Percentiles rank a stretch among this genome's conserved stretches.
Evolutionary conservation across 2,113 vertebrate species (phyloP).

Genomic region (Casuarius casuarius): DNA sequence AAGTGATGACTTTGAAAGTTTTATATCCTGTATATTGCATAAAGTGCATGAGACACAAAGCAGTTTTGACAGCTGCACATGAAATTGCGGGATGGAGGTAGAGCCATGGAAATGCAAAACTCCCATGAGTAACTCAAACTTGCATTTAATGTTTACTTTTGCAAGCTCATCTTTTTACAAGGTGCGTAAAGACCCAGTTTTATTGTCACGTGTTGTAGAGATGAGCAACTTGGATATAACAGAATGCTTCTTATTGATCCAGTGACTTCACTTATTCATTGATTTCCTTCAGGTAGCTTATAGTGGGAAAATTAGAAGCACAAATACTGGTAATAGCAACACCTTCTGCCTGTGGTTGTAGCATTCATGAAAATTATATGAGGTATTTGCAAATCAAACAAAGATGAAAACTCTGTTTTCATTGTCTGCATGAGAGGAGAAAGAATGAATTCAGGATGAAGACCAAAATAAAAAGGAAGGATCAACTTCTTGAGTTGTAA

Average conservation of each 20-base stretch:
- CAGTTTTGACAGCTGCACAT: background rate
- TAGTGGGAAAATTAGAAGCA: background rate
- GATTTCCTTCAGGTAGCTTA: background rate
- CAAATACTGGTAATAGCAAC: background rate
- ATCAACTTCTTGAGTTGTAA: background rate
- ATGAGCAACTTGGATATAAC: background rate
- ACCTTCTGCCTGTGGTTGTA: background rate
- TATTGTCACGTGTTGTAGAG: background rate
- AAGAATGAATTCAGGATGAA: background rate
- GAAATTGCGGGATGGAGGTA: background rate
- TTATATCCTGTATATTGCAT: background rate
- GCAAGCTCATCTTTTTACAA: background rate
- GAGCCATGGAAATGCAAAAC: background rate
- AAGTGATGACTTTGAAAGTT: slow-evolving; percentile 30
- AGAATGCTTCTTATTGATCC: background rate
- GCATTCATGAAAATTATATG: background rate
- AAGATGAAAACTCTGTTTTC: background rate
- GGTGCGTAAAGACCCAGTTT: background rate
- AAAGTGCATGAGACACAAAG: background rate
- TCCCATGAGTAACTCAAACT: background rate
- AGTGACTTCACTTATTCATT: background rate
- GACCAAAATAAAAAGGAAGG: background rate
- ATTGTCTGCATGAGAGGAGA: background rate
- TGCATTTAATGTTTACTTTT: background rate
- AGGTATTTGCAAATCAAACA: background rate